A percentile compares a stretch with the other conserved stretches of the same genome.
phyloP scores from a whole-genome alignment of 2,888 invertebrate genomes.

The Scaptomyza cyrtandrae region DNA sequence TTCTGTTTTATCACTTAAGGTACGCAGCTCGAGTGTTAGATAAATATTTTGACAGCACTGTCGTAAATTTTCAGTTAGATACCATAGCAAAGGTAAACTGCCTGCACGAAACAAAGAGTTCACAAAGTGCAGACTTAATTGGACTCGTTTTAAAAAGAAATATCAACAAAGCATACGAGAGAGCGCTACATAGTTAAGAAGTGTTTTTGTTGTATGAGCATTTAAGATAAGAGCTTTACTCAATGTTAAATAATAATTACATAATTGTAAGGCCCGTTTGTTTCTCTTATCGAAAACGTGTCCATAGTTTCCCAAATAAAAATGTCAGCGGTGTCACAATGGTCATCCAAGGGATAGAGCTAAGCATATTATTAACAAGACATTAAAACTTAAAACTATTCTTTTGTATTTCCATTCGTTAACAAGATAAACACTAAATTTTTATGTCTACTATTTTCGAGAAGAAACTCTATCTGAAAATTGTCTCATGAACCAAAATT shows the following conservation, averaged over 20 bases:
- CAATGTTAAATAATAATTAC: not conserved
- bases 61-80: conserved; percentile 60
- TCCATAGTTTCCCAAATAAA: no score
- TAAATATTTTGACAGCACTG: conserved; percentile 74
- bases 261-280: not conserved
- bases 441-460: no score
- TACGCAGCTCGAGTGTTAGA: conserved; percentile 68
- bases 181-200: not conserved
- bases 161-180: not conserved
- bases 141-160: not conserved
- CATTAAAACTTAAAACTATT: no score
- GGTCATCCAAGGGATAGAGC: no score
- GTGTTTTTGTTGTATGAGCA: not conserved
- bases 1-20: conserved; percentile 58
- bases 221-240: not conserved
- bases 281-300: no score
- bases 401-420: no score
- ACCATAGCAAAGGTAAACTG: conserved; percentile 17
- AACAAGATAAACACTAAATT: no score
- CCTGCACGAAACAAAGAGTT: conserved; percentile 4
- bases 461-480: not conserved
- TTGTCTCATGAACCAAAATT: conserved; percentile 4
- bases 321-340: no score
- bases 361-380: no score
- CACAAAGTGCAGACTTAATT: conserved; percentile 19